Percentiles rank a stretch among this genome's conserved stretches.
phyloP scores from a whole-genome alignment of 2,888 invertebrate genomes.

The Hyles lineata region DNA sequence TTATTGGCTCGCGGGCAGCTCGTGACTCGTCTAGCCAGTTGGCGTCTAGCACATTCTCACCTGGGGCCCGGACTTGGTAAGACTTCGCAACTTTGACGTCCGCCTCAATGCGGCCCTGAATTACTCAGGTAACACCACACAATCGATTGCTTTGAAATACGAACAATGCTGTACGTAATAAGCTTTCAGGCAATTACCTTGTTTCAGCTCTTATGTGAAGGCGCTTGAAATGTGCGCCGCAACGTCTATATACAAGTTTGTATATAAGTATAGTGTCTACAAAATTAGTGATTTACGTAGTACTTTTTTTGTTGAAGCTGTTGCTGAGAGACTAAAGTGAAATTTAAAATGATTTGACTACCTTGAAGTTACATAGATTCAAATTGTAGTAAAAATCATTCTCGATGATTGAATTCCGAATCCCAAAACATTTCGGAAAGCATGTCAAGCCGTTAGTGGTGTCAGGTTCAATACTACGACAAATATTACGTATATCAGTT shows the following conservation, averaged over 20 bases:
- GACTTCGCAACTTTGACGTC: conserved; percentile 82
- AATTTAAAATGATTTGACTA: too few relatives aligned
- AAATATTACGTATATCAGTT: too few relatives aligned
- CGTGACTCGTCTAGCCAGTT: conserved; percentile 70
- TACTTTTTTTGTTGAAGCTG: too few relatives aligned
- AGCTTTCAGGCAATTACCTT: conserved; percentile 27
- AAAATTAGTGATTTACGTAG: neutral
- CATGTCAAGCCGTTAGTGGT: too few relatives aligned
- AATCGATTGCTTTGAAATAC: conserved; percentile 30
- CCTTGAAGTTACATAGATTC: too few relatives aligned
- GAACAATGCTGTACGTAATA: conserved; percentile 27
- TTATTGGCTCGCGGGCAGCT: conserved; percentile 77
- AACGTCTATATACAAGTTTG: neutral
- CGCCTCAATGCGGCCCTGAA: conserved; percentile 62
- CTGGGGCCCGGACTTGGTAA: conserved; percentile 80
- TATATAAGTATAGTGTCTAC: neutral
- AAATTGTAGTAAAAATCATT: too few relatives aligned
- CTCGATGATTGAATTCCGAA: too few relatives aligned
- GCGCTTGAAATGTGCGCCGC: neutral
- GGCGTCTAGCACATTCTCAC: conserved; percentile 84
- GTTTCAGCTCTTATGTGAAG: conserved; percentile 57
- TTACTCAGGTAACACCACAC: conserved; percentile 65
- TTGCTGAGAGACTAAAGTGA: too few relatives aligned
- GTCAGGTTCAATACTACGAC: too few relatives aligned
- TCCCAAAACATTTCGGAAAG: too few relatives aligned